A percentile compares a stretch with the other conserved stretches of the same genome.
phyloP scores from a whole-genome alignment of 2,888 invertebrate genomes.

The Podotricha telesiphe region DNA sequence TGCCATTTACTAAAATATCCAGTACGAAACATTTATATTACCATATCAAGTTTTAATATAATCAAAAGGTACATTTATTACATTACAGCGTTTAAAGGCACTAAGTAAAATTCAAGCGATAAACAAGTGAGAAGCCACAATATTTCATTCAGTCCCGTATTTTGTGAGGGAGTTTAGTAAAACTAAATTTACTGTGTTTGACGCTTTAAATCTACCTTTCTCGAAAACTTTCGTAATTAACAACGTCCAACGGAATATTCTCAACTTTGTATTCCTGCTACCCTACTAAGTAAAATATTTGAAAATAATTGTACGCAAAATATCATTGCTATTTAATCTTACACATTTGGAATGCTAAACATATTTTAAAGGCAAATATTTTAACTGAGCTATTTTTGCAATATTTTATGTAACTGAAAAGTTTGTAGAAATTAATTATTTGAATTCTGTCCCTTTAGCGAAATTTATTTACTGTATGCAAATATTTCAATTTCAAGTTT shows the following conservation, averaged over 20 bases:
- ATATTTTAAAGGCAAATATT: neutral
- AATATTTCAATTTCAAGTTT: conserved; percentile 16
- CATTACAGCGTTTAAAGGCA: conserved; percentile 7
- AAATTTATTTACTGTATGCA: conserved; percentile 9
- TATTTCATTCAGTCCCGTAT: conserved; percentile 23
- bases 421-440: neutral
- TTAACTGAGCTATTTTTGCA: neutral
- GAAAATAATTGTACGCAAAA: conserved; percentile 9
- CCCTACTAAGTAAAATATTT: conserved; percentile 16
- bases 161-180: conserved; percentile 19
- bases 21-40: neutral
- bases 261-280: conserved; percentile 26
- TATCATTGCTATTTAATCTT: neutral
- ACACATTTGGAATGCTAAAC: neutral
- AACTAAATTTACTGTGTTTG: conserved; percentile 37
- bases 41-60: conserved; percentile 4
- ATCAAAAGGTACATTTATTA: neutral
- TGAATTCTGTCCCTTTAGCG: neutral
- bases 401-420: neutral
- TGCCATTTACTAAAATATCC: neutral
- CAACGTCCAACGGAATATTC: conserved; percentile 35
- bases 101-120: conserved; percentile 17
- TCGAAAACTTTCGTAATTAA: conserved; percentile 41
- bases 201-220: conserved; percentile 37
- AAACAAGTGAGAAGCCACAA: conserved; percentile 24